Evolutionary conservation across 1,140 invertebrate genomes (phyloP), one percentile per base, ranked within the genome.

Genomic region (Pissodes strobi): DNA sequence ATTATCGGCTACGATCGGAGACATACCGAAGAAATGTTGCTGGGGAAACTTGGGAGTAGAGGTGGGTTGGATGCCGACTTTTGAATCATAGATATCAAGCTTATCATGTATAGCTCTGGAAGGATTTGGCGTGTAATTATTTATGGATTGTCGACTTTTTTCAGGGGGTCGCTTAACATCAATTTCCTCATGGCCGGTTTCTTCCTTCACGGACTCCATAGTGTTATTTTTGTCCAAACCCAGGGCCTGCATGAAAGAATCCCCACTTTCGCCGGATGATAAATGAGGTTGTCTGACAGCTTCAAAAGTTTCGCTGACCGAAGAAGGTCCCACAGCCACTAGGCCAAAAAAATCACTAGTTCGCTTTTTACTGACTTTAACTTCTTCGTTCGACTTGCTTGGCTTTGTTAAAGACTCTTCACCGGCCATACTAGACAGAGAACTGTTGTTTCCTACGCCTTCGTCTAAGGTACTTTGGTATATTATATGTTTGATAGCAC

Each of bases 241-340:
- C 6, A 72, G 21, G 5, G 59, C 64, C 1, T 43, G 48, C 30
- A 72, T 60, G 22, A 72, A 72, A 9, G 70, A 72, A 57, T 72
- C 70, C 18, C 53, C 64, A 4, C 39, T 38, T 15, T 64, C 60
- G n/a, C 39, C 21, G 0, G 60, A 48, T 13, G 30, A 21, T 17
- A 18, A 13, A 4, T 30, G 17, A n/a, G 45, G 2, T 30, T 48
- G 23, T 10, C 9, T 46, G 12, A n/a, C n/a, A n/a, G 38, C 38
- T 1, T 41, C 45, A 8, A 15, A 23, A 8, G 21, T 22, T 13
- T 66, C 56, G 12, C 27, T 39, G 13, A 19, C 57, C 1, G 27
- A 34, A 22, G 37, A 17, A 13, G 34, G 15, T 12, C n/a, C 37
- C 30, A 38, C 27, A 12, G 46, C 22, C 5, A 62, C 23, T 9